Evolutionary conservation across 92 coral and sea anemone species (phyloP).

Genomic region (Epizoanthus rinbou): DNA sequence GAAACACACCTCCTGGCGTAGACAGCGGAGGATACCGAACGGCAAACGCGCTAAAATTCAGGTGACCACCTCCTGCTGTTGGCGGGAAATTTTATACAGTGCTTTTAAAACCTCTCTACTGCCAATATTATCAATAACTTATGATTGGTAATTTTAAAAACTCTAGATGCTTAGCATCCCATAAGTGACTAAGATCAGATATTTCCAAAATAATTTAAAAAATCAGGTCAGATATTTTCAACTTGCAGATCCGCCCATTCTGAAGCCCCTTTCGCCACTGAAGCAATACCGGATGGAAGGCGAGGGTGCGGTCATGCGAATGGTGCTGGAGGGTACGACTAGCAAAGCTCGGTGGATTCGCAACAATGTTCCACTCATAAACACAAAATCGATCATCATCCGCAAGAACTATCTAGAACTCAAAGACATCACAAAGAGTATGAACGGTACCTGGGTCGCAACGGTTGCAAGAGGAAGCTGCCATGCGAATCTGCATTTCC

Average conservation of each 20-base stretch:
- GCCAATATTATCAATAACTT: too few species aligned
- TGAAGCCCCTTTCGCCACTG: slow-evolving; percentile 28
- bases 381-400: slow-evolving; percentile 29
- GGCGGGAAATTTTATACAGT: too few species aligned
- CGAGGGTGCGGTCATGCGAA: slow-evolving; percentile 18
- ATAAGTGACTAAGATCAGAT: too few species aligned
- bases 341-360: slow-evolving; percentile 21
- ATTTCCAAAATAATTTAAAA: too few species aligned
- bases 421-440: slow-evolving; percentile 11
- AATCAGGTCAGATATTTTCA: too few species aligned
- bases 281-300: slow-evolving; percentile 25
- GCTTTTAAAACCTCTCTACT: too few species aligned
- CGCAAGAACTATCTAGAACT: slow-evolving; percentile 21
- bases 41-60: too few species aligned
- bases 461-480: slow-evolving; percentile 14
- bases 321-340: slow-evolving; percentile 23
- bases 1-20: too few species aligned
- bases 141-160: too few species aligned
- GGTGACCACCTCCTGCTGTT: too few species aligned
- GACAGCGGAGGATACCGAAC: too few species aligned
- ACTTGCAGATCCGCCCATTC: slow-evolving; percentile 24
- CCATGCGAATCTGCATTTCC: slow-evolving; percentile 5
- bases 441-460: slow-evolving; percentile 36
- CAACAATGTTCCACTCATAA: slow-evolving; percentile 8
- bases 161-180: too few species aligned